Evolutionary conservation across 2,113 vertebrate genomes (phyloP).

Genomic region (Campylomormyrus tamandua): DNA sequence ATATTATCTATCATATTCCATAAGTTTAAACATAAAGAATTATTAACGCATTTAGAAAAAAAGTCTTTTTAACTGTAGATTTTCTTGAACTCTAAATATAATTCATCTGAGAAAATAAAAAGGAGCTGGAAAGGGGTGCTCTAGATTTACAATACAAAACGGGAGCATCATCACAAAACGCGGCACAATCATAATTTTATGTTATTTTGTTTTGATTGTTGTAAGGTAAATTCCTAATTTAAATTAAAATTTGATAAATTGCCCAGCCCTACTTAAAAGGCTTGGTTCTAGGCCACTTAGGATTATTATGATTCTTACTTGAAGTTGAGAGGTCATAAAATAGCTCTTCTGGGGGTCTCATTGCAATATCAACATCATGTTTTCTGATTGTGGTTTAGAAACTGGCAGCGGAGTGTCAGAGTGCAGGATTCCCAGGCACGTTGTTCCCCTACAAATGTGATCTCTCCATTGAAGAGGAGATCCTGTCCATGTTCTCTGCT

Average conservation of each 20-base stretch:
- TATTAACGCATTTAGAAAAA: not conserved
- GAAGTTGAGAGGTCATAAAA: not conserved
- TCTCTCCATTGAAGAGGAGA: slow-evolving; percentile 74
- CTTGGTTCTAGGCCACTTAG: not conserved
- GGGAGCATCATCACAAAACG: not conserved
- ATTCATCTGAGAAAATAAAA: not conserved
- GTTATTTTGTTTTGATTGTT: not conserved
- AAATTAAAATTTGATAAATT: not conserved
- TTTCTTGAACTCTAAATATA: not conserved
- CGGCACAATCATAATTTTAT: not conserved
- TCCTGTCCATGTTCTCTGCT: slow-evolving; percentile 77
- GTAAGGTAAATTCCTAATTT: not conserved
- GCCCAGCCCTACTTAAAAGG: not conserved
- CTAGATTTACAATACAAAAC: not conserved
- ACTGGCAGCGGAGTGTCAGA: slow-evolving; percentile 72
- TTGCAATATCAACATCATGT: not conserved
- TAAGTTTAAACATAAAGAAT: not conserved
- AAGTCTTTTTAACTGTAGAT: not conserved
- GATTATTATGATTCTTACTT: not conserved
- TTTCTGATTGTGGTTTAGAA: slow-evolving; percentile 50
- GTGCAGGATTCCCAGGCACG: slow-evolving; percentile 63
- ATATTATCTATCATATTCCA: not conserved
- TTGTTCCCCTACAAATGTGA: slow-evolving; percentile 77
- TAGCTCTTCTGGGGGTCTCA: not conserved
- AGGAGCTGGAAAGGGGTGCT: not conserved